Evolutionary conservation across 2,888 invertebrate species (phyloP).

Genomic region (Polydrusus tereticollis): DNA sequence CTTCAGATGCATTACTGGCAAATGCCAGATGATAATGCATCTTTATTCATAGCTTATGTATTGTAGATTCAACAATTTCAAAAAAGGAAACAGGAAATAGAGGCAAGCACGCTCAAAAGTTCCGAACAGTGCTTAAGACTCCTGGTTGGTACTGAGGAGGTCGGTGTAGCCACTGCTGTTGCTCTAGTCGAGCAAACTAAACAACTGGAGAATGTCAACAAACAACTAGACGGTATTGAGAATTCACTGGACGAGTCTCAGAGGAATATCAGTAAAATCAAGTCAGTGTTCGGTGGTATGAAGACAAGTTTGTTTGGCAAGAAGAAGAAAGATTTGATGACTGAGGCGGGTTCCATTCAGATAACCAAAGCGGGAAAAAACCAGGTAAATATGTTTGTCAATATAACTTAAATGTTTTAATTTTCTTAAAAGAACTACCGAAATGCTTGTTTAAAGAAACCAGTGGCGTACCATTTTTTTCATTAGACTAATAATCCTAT

Average conservation of each 20-base stretch:
- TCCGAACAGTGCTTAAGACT: constrained; percentile 2
- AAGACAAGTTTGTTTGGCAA: constrained; percentile 21
- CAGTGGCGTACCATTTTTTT: no score
- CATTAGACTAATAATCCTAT: no score
- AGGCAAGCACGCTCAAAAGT: neutral
- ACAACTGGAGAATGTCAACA: constrained; percentile 11
- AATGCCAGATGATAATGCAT: neutral
- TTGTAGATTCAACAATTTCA: constrained; percentile 9
- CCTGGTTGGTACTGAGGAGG: constrained; percentile 1
- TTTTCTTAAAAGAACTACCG: no score
- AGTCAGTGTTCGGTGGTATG: constrained; percentile 6
- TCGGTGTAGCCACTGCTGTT: neutral
- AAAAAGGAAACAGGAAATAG: constrained; percentile 13
- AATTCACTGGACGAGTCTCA: neutral
- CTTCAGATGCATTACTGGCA: no score
- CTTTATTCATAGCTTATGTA: neutral
- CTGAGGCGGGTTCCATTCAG: neutral
- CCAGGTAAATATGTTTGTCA: neutral
- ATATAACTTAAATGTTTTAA: no score
- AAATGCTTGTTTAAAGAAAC: no score
- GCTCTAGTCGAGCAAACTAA: neutral
- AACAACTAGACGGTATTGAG: constrained; percentile 7
- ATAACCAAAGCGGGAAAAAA: neutral
- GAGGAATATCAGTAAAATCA: constrained; percentile 12
- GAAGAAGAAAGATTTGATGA: neutral